Conservation (phyloP, 2,888 invertebrate genomes). For the Tetragonisca angustula region DNA sequence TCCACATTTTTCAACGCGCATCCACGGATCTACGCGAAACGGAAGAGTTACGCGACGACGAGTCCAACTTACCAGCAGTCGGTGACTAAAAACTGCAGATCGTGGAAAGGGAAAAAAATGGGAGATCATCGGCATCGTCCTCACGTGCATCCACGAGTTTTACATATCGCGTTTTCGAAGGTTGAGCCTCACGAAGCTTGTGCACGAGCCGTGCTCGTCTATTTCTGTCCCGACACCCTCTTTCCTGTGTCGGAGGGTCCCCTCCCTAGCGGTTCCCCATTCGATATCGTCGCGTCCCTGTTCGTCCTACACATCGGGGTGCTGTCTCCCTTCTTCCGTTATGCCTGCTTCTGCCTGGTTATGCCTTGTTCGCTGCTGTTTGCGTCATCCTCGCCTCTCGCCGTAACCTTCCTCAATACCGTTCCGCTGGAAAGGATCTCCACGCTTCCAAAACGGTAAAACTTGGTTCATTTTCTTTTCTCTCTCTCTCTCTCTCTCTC, state of each 20-base stretch:
- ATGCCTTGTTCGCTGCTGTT: conserved; percentile 63
- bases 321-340: conserved; percentile 72
- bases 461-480: background rate
- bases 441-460: conserved; percentile 19
- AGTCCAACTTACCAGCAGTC: background rate
- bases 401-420: conserved; percentile 75
- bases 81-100: background rate
- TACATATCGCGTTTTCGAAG: conserved; percentile 67
- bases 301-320: conserved; percentile 55
- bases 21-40: background rate
- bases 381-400: conserved; percentile 64
- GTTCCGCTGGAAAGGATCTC: conserved; percentile 44
- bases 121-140: background rate
- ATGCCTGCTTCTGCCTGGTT: conserved; percentile 56
- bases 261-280: conserved; percentile 47
- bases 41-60: background rate
- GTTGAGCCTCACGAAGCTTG: conserved; percentile 69
- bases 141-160: conserved; percentile 58
- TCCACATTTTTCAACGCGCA: too few relatives aligned
- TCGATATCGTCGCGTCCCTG: conserved; percentile 55
- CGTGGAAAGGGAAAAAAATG: background rate
- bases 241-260: conserved; percentile 72
- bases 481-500: too few relatives aligned
- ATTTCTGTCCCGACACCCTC: conserved; percentile 78
- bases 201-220: conserved; percentile 67